These are phyloP conservation scores for Nylanderia fulva DNA, from an alignment of 1,140 invertebrate species.

Conservation along the genomic window DNA sequence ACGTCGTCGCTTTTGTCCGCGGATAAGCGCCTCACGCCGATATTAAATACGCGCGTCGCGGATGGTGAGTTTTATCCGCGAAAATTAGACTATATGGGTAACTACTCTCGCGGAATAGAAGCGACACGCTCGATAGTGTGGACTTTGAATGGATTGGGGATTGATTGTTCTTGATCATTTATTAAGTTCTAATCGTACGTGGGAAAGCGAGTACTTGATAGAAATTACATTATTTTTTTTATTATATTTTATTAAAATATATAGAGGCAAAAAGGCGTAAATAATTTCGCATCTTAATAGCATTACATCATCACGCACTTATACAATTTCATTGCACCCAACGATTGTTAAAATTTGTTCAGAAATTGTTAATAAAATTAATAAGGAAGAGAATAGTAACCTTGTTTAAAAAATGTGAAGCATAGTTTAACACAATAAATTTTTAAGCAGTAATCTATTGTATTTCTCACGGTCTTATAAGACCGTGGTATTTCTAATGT, in stretches of 20 bases:
- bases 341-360: no score
- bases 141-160: neutral
- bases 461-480: no score
- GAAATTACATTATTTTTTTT: neutral
- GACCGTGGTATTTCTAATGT: no score
- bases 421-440: no score
- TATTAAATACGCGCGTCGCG: slow-evolving; percentile 64
- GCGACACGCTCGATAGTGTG: neutral
- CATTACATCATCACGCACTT: no score
- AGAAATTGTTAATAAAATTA: no score
- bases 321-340: no score
- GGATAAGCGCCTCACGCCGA: slow-evolving; percentile 62
- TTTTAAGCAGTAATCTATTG: no score
- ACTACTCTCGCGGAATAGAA: slow-evolving; percentile 16
- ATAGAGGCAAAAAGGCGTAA: no score
- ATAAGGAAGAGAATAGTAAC: no score
- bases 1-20: slow-evolving; percentile 64
- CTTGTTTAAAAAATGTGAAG: no score
- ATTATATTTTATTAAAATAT: neutral
- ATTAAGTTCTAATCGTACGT: neutral
- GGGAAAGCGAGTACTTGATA: neutral
- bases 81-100: slow-evolving; percentile 33
- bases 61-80: slow-evolving; percentile 42
- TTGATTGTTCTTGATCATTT: slow-evolving; percentile 33
- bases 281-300: no score